Base-by-base conservation (phyloP, 2,797 vertebrate genomes). In the Microhierax caerulescens region DNA sequence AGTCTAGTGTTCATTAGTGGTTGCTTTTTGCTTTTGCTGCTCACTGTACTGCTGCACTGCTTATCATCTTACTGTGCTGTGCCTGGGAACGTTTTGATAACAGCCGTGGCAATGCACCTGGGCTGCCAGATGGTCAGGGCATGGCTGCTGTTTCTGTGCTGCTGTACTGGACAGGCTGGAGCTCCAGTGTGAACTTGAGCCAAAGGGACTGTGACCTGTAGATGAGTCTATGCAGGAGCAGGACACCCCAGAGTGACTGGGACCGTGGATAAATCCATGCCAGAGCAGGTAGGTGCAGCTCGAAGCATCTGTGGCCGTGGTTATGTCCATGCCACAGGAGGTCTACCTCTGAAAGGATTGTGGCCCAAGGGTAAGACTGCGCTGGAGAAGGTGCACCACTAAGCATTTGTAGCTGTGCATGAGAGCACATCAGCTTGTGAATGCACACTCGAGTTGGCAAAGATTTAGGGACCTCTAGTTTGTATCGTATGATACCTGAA, bases 221-320 rank as follows among this genome's bases (percentile, higher is more conserved):
- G 25, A 13, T 57, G 22, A 34, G 7, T 36, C 37, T 60, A 48
- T 4, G 13, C 16, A 30, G 30, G 36, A 39, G 59, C 36, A 61
- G 12, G 59, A 61, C 36, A 37, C 36, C 36, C 25, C 25, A 0
- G 28, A 54, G 10, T 0, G 0, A 28, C 54, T 39, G 0, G 43
- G 64, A 13, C 3, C 0, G 7, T 45, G 50, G 28, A 45, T 73
- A 24, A 37, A n/a, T 28, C 56, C 3, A 14, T 36, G 17, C 10
- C 2, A 3, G 18, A 76, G 37, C 32, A 51, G 27, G 15, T 30
- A 17, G 41, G 41, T 43, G 39, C 36, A 37, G 25, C 36, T 18
- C 18, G 0, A 34, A 54, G 10, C 0, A 0, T 32, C 54, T 43
- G 0, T 48, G 59, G 16, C 3, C 0, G 7, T 45, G 50, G 25